Evolutionary conservation across 2,888 invertebrate genomes (phyloP), one percentile per base, ranked within the genome.

Genomic region (Dolichopus griseipennis): DNA sequence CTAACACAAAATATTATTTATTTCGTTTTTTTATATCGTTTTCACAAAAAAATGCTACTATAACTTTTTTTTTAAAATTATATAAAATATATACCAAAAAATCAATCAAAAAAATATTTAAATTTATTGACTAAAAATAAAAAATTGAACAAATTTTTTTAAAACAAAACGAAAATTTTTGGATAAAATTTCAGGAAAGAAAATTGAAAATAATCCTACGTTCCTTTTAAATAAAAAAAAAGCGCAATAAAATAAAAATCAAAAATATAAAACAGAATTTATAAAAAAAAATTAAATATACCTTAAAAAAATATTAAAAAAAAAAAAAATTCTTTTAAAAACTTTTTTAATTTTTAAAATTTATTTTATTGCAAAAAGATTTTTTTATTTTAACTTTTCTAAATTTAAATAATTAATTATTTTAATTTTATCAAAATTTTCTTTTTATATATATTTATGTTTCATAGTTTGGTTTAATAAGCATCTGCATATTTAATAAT

Each of bases 251-350:
- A 52, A 52, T n/a, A 18, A 52, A 52, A 43, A 9, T 10, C 9
- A 34, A 7, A 34, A 10, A 37, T 37, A 37, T 37, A 37, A 10
- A 37, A 10, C 8, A 37, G 37, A 37, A 10, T 37, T 37, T 10
- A 52, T 12, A 52, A 52, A 52, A 6, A 52, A 18, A 52, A 52
- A 52, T 12, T 52, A 52, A 6, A 52, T 18, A 41, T 67, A 63
- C 63, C n/a, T 65, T 65, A 65, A 63, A 66, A 43, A 33, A 68
- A 62, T 15, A 67, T 65, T 66, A 68, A 68, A 61, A 70, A 67
- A 68, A 69, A 69, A 69, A 69, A 52, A 18, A 52, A 52, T 52
- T 52, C 15, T 18, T 69, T 71, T 70, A 66, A 73, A 65, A 72
- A 70, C 71, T 69, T 34, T 67, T 70, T 37, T 37, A 37, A 37